Base-by-base conservation (phyloP, 2,797 vertebrate species). In the Vipera ursinii region DNA sequence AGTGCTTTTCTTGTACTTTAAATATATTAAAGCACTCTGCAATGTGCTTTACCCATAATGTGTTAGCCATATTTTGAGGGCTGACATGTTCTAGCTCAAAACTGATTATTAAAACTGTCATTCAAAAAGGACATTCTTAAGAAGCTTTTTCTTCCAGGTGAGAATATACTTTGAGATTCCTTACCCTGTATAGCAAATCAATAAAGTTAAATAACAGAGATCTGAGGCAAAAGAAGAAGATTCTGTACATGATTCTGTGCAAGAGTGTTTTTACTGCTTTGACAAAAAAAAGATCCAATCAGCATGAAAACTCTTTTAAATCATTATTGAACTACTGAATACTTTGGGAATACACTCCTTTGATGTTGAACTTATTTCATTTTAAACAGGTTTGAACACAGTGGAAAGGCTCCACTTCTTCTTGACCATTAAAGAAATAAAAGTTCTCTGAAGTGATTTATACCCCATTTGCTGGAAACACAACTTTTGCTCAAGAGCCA, bases 201-300 rank as follows among this genome's bases (percentile, higher is more conserved):
- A 48, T 59, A 56, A 61, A 91, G 56, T 88, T 6, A 73, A 89
- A 60, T 20, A 92, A 63, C 13, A 65, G 87, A 94, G 57, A 44
- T 86, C 63, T 17, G 93, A 28, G 90, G 14, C 91, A 88, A 56
- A n/a, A 51, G 38, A 92, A 96, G 92, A 95, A 95, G 93, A 91
- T 15, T 56, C 55, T 92, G 87, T 44, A 92, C 90, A 91, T 90
- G 95, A 56, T 2, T 20, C 2, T 15, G 2, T 38, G 78, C 88
- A 82, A 38, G 89, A 92, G 93, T 88, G 44, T 65, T 92, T 69
- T 51, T 69, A 89, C 89, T 92, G 93, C 91, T 48, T 56, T 48
- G 24, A 22, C 59, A 93, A 14, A 12, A 12, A 12, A 91, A 0
- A 78, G 26, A n/a, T 60, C 24, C 8, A 78, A 4, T 93, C 69